Base-by-base conservation (phyloP, 2,888 invertebrate genomes). In the Drosophila histrio region DNA sequence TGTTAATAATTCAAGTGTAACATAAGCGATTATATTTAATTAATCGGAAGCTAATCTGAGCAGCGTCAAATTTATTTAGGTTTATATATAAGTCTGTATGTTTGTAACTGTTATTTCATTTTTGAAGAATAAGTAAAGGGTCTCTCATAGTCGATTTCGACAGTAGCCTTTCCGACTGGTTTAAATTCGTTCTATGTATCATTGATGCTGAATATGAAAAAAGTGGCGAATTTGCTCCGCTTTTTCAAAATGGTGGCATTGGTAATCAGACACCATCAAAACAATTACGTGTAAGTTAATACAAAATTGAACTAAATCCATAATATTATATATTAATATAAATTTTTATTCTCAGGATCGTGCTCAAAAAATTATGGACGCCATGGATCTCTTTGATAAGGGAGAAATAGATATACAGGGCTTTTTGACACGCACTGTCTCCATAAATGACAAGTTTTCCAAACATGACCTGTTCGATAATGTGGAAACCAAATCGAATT, bases 181-280 rank as follows among this genome's bases (percentile, higher is more conserved):
- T 44, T 21, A 52, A 52, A 60, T 60, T 52, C 11, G 36, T 60
- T 13, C n/a, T 34, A 32, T 41, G 32, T 17, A 32, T 44, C 1
- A 44, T 26, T 17, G 13, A 44, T 26, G 26, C 26, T 1, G 28
- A 44, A 26, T 44, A 26, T n/a, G n/a, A n/a, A n/a, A n/a, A n/a
- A n/a, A n/a, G n/a, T n/a, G n/a, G n/a, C n/a, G n/a, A n/a, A n/a
- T n/a, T n/a, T 15, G 43, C 41, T 24, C 21, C 15, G 3, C 43
- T 24, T 26, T 26, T 43, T 15, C 26, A 26, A 26, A 26, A 43
- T 3, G 15, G 8, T 43, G 24, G 24, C 1, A 9, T 3, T 8
- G 13, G 5, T 6, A 43, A 41, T 41, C 34, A 34, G 15, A 2
- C 7, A 9, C 13, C 13, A 15, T 1, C 13, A 15, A 13, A 15